These are phyloP conservation scores for Aporophyla lueneburgensis DNA, from an alignment of 2,888 invertebrate species.

Conservation along the genomic window DNA sequence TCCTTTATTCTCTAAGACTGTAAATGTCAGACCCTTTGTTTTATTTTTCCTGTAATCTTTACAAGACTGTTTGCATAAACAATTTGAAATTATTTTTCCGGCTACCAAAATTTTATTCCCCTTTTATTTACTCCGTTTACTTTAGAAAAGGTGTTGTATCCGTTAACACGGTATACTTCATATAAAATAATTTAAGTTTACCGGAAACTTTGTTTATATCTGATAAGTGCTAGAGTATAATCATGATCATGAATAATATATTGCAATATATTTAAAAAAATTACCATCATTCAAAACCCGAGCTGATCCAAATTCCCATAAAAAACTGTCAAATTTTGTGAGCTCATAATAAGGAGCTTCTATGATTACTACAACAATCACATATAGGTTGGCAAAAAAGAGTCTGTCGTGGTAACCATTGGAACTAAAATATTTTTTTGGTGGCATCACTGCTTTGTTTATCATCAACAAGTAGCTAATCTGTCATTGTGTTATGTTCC, in stretches of 20 bases:
- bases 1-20: conserved; percentile 26
- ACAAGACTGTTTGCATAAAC: conserved; percentile 57
- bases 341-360: background rate
- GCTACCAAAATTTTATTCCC: conserved; percentile 38
- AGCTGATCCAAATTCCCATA: background rate
- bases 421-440: too few species aligned
- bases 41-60: conserved; percentile 53
- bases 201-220: background rate
- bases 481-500: too few species aligned
- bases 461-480: too few species aligned
- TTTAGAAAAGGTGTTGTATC: conserved; percentile 24
- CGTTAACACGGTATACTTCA: background rate
- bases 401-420: too few species aligned
- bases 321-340: background rate
- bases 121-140: conserved; percentile 48
- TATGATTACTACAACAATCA: background rate
- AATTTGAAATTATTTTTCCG: conserved; percentile 48
- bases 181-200: background rate
- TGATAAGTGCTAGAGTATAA: too few species aligned
- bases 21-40: conserved; percentile 44
- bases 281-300: background rate
- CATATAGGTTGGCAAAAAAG: too few species aligned
- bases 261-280: background rate
- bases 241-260: too few species aligned
- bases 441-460: too few species aligned